phyloP scores from a whole-genome alignment of 2,113 vertebrate genomes.

The Pollachius pollachius region DNA sequence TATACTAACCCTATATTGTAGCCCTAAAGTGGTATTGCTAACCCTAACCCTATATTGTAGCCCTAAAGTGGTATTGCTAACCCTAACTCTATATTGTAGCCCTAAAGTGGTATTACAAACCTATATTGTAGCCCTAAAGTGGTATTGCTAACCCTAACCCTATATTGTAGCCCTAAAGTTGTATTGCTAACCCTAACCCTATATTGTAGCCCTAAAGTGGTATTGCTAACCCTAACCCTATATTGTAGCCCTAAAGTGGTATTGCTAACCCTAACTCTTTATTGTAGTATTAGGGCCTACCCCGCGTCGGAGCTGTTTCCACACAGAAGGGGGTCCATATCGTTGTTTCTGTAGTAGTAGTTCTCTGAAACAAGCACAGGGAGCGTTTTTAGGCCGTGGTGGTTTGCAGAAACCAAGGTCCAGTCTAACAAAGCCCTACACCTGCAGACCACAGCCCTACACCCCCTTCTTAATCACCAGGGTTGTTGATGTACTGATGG shows the following conservation, averaged over 20 bases:
- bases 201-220: not conserved
- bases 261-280: not conserved
- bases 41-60: no score
- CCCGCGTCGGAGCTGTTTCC: constrained; percentile 93
- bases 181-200: no score
- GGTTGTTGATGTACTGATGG: constrained; percentile 69
- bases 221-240: no score
- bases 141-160: no score
- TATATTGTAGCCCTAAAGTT: not conserved
- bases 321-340: constrained; percentile 82
- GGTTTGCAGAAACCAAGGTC: not conserved
- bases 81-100: no score
- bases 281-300: constrained; percentile 59
- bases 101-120: no score
- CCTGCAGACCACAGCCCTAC: no score
- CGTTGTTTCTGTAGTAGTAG: constrained; percentile 80
- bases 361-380: constrained; percentile 70
- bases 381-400: not conserved
- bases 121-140: not conserved
- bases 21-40: no score
- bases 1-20: no score
- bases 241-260: not conserved
- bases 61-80: no score
- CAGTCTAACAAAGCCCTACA: no score
- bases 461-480: constrained; percentile 65